Evolutionary conservation across 2,888 invertebrate genomes (phyloP), one percentile per base, ranked within the genome.

Genomic region (Drosophila algonquin): DNA sequence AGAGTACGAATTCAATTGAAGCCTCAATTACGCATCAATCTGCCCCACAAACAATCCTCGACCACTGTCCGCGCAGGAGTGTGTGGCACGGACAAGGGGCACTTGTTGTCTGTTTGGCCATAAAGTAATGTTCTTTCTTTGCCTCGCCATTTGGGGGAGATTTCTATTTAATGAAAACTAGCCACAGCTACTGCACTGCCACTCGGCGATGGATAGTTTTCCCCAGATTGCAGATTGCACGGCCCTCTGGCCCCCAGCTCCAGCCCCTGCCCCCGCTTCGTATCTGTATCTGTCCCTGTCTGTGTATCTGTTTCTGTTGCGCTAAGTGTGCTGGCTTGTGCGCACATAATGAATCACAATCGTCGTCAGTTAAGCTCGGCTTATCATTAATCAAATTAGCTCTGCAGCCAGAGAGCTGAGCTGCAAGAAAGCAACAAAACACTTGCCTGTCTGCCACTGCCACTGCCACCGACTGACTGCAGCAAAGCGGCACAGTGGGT

Each of bases 341-440:
- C 79, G 84, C 90, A 88, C 89, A 83, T 87, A 89, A 86, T 90
- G 90, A 87, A 87, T 87, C 87, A 89, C 90, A 89, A 80, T 83
- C 89, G 90, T 87, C 90, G 77, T 81, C 87, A 80, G 89, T 89
- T 87, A 88, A 87, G 90, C 87, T 70, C 62, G 64, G 89, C 87
- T 88, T 90, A 88, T 88, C 87, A 90, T 88, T 88, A 88, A 88
- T 88, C 87, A 88, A 88, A 88, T 88, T 90, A 88, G 90, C 87
- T 81, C 87, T 81, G 73, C 88, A 85, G 60, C 64, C 74, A 55
- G 51, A 70, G 40, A 40, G 40, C 40, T 50, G 56, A 63, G 45
- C 59, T 50, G 45, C 63, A 73, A 24, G 59, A 63, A 51, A 63
- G 63, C 77, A 76, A 71, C 78, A 82, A 74, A 75, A 72, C 81